Percentiles rank a stretch among this genome's conserved stretches.
Conservation (phyloP, 2,113 vertebrate species). For the Percopsis transmontana region DNA sequence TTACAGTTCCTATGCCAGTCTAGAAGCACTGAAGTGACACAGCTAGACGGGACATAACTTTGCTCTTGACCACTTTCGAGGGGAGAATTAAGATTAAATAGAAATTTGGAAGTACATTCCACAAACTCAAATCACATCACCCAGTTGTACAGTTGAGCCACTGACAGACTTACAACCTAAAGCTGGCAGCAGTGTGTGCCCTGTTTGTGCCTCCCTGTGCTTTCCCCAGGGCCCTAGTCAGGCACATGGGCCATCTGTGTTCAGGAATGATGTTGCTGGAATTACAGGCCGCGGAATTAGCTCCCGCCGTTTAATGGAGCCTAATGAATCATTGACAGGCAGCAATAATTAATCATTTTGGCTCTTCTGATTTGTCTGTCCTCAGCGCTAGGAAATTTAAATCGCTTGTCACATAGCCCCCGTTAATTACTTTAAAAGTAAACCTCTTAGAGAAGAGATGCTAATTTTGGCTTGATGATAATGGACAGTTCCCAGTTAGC, state of each 20-base stretch:
- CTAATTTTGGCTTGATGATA: background rate
- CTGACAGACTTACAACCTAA: constrained; percentile 10
- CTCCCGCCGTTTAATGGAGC: constrained; percentile 8
- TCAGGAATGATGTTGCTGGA: constrained; percentile 3
- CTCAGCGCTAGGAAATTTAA: background rate
- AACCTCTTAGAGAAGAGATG: background rate
- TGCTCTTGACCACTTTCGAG: constrained; percentile 54
- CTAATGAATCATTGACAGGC: constrained; percentile 22
- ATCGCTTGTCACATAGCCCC: background rate
- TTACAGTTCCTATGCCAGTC: constrained; percentile 40
- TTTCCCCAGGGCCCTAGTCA: background rate
- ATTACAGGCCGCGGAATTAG: constrained; percentile 8
- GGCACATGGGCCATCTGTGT: constrained; percentile 8
- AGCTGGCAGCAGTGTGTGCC: background rate
- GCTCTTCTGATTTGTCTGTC: background rate
- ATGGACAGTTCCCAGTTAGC: background rate
- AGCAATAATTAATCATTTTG: constrained; percentile 1
- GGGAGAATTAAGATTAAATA: background rate
- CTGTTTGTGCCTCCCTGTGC: constrained; percentile 9
- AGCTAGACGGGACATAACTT: constrained; percentile 55
- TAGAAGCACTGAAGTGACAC: constrained; percentile 30
- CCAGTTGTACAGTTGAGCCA: constrained; percentile 26
- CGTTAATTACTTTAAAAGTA: constrained; percentile 7
- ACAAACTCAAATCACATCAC: constrained; percentile 37
- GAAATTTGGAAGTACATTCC: constrained; percentile 28